Evolutionary conservation across 2,113 vertebrate genomes (phyloP).

Genomic region (Amazona vittata): DNA sequence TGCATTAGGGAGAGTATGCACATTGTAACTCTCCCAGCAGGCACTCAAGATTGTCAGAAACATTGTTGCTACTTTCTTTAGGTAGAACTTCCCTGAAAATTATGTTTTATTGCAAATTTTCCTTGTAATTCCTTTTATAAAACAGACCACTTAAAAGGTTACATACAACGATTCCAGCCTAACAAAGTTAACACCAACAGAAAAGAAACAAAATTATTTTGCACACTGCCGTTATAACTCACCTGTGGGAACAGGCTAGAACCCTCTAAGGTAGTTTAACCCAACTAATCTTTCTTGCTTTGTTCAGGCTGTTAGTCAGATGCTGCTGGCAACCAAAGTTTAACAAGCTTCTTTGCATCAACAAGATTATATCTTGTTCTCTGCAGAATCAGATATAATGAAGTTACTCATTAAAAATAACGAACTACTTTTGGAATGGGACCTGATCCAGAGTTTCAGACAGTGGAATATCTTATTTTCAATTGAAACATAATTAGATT

Average conservation of each 20-base stretch:
- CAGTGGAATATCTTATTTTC: constrained; percentile 68
- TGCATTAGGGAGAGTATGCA: background rate
- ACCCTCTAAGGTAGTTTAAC: background rate
- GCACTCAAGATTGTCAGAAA: background rate
- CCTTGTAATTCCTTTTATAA: background rate
- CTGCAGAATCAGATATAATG: constrained; percentile 70
- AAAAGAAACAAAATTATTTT: background rate
- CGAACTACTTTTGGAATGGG: constrained; percentile 72
- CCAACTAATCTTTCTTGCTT: background rate
- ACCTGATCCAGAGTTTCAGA: constrained; percentile 67
- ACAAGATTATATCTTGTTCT: constrained; percentile 58
- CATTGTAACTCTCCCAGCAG: background rate
- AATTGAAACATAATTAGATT: constrained; percentile 71
- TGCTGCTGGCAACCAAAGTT: constrained; percentile 55
- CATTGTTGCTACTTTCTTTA: background rate
- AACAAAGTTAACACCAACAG: background rate
- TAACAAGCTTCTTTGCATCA: constrained; percentile 56
- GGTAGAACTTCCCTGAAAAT: background rate
- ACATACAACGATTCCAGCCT: background rate
- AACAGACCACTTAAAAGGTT: background rate
- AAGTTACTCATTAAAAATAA: constrained; percentile 82
- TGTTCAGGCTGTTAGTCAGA: background rate
- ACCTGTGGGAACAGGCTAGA: background rate
- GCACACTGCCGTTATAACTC: background rate
- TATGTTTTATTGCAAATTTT: background rate